Conservation (phyloP, 2,888 invertebrate genomes). For the Parasteatoda lunata region DNA sequence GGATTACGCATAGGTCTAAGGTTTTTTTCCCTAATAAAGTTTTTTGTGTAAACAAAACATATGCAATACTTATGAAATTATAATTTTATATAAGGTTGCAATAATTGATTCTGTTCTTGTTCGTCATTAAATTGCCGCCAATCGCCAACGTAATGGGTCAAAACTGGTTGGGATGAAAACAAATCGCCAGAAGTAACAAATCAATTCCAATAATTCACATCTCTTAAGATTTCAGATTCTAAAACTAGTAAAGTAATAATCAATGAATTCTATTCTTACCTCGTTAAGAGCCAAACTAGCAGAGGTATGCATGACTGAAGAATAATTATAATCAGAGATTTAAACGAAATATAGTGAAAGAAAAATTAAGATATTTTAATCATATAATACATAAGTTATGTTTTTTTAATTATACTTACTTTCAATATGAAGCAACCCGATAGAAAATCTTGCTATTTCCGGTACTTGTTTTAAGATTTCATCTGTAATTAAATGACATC, state of each 20-base stretch:
- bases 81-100: too few species aligned
- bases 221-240: background rate
- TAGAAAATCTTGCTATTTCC: constrained; percentile 93
- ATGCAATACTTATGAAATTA: too few species aligned
- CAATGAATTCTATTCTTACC: constrained; percentile 70
- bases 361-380: background rate
- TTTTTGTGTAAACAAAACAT: too few species aligned
- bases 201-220: too few species aligned
- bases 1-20: too few species aligned
- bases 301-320: constrained; percentile 95
- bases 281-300: constrained; percentile 96
- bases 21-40: too few species aligned
- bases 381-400: background rate
- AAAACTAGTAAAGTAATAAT: background rate
- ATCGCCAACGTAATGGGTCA: too few species aligned
- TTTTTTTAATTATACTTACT: constrained; percentile 81
- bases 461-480: constrained; percentile 94
- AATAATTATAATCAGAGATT: constrained; percentile 21
- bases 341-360: background rate
- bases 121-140: too few species aligned
- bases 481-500: constrained; percentile 97
- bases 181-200: too few species aligned
- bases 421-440: constrained; percentile 97
- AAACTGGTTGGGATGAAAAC: too few species aligned
- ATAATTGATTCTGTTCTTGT: too few species aligned